Percentiles rank a stretch among this genome's conserved stretches.
Evolutionary conservation across 2,797 vertebrate genomes (phyloP).

Genomic region (Valencia hispanica): DNA sequence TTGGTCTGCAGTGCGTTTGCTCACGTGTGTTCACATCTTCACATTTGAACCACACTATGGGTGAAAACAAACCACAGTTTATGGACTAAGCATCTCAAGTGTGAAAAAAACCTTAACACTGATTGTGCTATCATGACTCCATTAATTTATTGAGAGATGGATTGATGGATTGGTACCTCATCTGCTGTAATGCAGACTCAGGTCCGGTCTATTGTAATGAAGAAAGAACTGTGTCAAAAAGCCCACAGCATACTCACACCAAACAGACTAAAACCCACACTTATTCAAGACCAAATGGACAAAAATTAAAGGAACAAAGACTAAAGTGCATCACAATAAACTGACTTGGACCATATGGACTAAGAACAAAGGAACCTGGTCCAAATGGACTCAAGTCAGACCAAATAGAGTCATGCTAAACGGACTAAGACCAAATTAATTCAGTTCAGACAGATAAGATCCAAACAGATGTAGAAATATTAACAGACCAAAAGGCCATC

Average conservation of each 20-base stretch:
- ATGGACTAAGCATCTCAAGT: background rate
- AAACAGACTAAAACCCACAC: background rate
- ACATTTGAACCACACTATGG: background rate
- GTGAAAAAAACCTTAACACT: background rate
- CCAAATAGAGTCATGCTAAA: background rate
- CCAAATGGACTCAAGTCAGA: background rate
- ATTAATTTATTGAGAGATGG: background rate
- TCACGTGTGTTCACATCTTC: background rate
- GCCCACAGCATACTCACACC: background rate
- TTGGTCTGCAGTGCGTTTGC: background rate
- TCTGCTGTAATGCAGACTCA: too few species aligned
- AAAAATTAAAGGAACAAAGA: background rate
- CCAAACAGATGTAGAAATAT: background rate
- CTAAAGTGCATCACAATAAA: background rate
- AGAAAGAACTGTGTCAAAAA: background rate
- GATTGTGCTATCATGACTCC: background rate
- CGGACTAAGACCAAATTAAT: background rate
- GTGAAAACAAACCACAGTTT: background rate
- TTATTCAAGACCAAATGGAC: background rate
- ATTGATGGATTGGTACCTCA: background rate
- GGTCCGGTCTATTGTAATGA: background rate
- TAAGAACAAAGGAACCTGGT: background rate
- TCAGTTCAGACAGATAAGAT: too few species aligned
- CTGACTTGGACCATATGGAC: background rate
- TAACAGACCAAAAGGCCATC: background rate